phyloP scores from a whole-genome alignment of 1,140 invertebrate species.

The Limonius californicus region DNA sequence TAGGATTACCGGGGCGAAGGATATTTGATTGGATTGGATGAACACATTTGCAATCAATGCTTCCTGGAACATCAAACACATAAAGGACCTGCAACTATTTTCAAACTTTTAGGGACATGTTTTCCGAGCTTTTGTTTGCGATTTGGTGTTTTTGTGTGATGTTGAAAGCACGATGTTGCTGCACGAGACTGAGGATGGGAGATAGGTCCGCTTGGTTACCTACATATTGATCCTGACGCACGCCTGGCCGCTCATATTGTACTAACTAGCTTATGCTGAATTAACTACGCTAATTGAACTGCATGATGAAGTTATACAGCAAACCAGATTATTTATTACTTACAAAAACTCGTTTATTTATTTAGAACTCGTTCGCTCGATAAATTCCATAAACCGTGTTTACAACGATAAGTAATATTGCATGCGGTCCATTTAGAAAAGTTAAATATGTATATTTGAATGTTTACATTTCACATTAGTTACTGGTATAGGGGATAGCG shows the following conservation, averaged over 20 bases:
- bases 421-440: background rate
- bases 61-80: conserved; percentile 4
- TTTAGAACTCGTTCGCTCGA: background rate
- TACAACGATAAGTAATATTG: background rate
- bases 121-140: background rate
- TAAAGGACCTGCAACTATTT: background rate
- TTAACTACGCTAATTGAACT: conserved; percentile 14
- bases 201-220: conserved; percentile 12
- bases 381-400: background rate
- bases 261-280: background rate
- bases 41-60: background rate
- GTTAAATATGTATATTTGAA: background rate
- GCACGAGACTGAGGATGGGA: background rate
- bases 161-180: background rate
- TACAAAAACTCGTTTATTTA: background rate
- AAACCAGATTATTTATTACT: background rate
- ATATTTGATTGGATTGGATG: conserved; percentile 4
- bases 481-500: too few species aligned
- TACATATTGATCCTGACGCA: conserved; percentile 4
- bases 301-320: conserved; percentile 2
- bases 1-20: background rate
- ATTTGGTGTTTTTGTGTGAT: conserved; percentile 4
- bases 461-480: too few species aligned
- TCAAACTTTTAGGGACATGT: conserved; percentile 7
- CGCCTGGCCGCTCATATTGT: conserved; percentile 6